Base-by-base conservation (phyloP, 2,888 invertebrate species). In the Agrochola circellaris region DNA sequence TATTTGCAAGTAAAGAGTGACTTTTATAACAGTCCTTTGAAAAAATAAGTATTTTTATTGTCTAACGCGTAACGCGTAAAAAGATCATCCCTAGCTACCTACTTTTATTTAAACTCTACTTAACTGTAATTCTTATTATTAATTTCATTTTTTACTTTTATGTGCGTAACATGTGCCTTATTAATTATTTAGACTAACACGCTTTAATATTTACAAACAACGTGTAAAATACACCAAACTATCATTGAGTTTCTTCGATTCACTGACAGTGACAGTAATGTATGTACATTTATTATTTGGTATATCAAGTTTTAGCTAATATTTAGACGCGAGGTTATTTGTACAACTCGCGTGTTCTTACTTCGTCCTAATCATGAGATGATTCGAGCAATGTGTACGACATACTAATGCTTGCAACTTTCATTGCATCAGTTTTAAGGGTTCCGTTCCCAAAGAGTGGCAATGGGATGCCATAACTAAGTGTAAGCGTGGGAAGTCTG, bases 171-270 rank as follows among this genome's bases (percentile, higher is more conserved):
- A 54, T 72, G 23, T 45, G 70, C 20, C 20, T 60, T 23, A 26
- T 26, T 5, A 38, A 20, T 58, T 34, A 58, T 48, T 58, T 58
- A 34, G 30, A 48, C n/a, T 58, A 70, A 34, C 23, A 64, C 56
- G 34, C 45, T 64, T 64, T 48, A 6, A 23, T 26, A 30, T 56
- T 23, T 64, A 75, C 34, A 64, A 75, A 64, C 23, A 34, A n/a
- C 38, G 26, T 38, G 64, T 73, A 7, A 23, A 48, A 26, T 48
- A 54, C 23, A 20, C 17, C n/a, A 42, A 73, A 9, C 30, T 42
- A 30, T 42, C 8, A 23, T 17, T 17, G 13, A n/a, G 15, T 13
- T 23, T 34, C 13, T 9, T 34, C 13, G 30, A 34, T 17, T 8
- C 8, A 26, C 8, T 13, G 34, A 58, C 73, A 48, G 20, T 45